Conservation (phyloP, 2,888 invertebrate species). For the Dexiosoma caninum region DNA sequence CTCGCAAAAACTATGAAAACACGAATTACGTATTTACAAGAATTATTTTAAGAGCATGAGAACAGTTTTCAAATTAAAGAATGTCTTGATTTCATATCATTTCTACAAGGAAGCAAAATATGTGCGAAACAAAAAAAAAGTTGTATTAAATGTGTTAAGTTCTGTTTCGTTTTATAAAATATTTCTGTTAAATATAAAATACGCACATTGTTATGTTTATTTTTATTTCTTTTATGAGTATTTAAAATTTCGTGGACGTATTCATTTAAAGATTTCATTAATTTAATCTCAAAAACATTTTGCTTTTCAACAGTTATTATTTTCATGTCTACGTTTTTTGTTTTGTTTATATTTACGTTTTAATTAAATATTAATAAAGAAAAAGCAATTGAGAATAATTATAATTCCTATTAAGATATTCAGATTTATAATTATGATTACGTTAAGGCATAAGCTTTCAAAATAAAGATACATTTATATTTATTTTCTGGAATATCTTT, state of each 20-base stretch:
- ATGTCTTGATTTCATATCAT: conserved; percentile 20
- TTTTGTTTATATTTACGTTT: conserved; percentile 28
- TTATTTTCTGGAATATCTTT: neutral
- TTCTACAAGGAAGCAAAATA: neutral
- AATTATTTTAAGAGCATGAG: neutral
- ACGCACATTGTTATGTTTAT: conserved; percentile 17
- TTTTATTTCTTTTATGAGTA: neutral
- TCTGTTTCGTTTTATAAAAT: neutral
- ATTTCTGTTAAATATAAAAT: neutral
- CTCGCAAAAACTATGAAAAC: neutral
- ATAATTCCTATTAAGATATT: conserved; percentile 39
- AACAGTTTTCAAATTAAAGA: conserved; percentile 1
- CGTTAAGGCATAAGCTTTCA: conserved; percentile 19
- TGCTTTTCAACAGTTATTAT: neutral
- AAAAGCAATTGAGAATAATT: no score
- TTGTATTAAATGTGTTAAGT: neutral
- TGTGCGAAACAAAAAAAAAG: neutral
- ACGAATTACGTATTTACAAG: neutral
- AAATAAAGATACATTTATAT: neutral
- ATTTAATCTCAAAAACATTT: conserved; percentile 10
- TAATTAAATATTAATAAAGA: neutral
- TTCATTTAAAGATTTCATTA: neutral
- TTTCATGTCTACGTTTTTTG: neutral
- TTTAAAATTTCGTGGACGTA: neutral
- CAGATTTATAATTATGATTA: conserved; percentile 18